Conservation (phyloP, 2,797 vertebrate genomes). For the Perodicticus potto region DNA sequence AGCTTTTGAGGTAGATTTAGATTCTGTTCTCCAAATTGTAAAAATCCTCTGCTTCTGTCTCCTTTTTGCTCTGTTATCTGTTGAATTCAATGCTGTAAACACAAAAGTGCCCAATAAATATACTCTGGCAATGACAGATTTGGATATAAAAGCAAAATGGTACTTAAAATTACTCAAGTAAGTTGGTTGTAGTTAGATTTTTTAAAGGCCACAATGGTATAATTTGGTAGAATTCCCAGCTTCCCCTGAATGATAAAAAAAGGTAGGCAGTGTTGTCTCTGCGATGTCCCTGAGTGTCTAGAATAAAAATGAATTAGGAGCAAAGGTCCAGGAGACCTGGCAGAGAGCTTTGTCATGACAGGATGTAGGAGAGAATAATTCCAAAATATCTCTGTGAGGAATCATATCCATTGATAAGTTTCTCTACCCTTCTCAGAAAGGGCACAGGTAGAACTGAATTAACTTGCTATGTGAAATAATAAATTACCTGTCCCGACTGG, state of each 20-base stretch:
- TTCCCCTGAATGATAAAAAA: slow-evolving; percentile 65
- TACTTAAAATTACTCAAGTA: slow-evolving; percentile 56
- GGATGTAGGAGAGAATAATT: slow-evolving; percentile 45
- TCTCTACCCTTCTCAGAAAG: slow-evolving; percentile 50
- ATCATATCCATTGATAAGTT: slow-evolving; percentile 60
- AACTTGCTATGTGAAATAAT: slow-evolving; percentile 66
- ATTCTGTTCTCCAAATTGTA: slow-evolving; percentile 54
- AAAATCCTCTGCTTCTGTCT: slow-evolving; percentile 49
- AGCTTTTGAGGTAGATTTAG: slow-evolving; percentile 72
- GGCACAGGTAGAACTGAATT: slow-evolving; percentile 33
- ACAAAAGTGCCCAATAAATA: slow-evolving; percentile 71
- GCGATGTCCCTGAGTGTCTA: neutral
- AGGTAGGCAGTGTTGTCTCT: neutral
- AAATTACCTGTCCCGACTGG: slow-evolving; percentile 48
- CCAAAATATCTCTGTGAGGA: slow-evolving; percentile 56
- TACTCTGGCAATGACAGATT: neutral
- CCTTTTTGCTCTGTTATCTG: slow-evolving; percentile 30
- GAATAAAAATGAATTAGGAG: slow-evolving; percentile 69
- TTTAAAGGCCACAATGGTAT: slow-evolving; percentile 52
- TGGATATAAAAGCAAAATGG: slow-evolving; percentile 72
- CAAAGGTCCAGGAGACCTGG: slow-evolving; percentile 31
- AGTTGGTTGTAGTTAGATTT: slow-evolving; percentile 67
- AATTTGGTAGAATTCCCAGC: slow-evolving; percentile 60
- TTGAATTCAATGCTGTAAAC: slow-evolving; percentile 67
- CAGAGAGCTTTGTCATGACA: slow-evolving; percentile 52